These are phyloP conservation scores for Scolanthus callimorphus DNA, from an alignment of 92 coral and sea anemone genomes.

Conservation along the genomic window DNA sequence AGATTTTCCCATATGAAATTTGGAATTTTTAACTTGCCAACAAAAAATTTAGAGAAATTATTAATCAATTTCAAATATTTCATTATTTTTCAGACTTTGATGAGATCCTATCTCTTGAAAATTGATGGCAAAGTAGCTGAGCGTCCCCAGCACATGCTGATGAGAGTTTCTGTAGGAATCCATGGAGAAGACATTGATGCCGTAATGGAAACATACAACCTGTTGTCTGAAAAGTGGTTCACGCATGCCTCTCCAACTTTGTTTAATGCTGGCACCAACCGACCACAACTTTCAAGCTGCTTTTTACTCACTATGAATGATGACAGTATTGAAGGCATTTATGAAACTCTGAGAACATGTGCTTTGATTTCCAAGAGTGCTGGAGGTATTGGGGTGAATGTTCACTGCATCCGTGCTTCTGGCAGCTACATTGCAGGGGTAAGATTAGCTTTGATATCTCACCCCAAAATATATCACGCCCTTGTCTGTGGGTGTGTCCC, in stretches of 20 bases:
- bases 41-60: too few relatives aligned
- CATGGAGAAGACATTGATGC: conserved; percentile 85
- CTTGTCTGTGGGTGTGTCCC: too few relatives aligned
- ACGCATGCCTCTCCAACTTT: conserved; percentile 97
- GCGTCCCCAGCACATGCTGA: conserved; percentile 96
- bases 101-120: conserved; percentile 88
- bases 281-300: conserved; percentile 95
- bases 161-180: conserved; percentile 94
- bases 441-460: too few relatives aligned
- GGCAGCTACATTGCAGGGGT: conserved; percentile 99
- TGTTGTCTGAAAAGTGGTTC: conserved; percentile 92
- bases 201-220: conserved; percentile 87
- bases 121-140: conserved; percentile 88
- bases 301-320: conserved; percentile 81
- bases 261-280: conserved; percentile 88
- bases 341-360: conserved; percentile 89
- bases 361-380: conserved; percentile 92
- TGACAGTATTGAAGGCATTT: conserved; percentile 96
- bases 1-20: neutral
- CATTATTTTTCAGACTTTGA: conserved; percentile 76
- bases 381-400: conserved; percentile 93
- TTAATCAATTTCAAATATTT: too few relatives aligned
- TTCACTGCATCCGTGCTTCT: conserved; percentile 81
- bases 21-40: too few relatives aligned
- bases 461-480: too few relatives aligned